A percentile compares a stretch with the other conserved stretches of the same genome.
These are phyloP conservation scores for Heterohyrax brucei DNA, from an alignment of 2,797 vertebrate genomes.

Conservation along the genomic window DNA sequence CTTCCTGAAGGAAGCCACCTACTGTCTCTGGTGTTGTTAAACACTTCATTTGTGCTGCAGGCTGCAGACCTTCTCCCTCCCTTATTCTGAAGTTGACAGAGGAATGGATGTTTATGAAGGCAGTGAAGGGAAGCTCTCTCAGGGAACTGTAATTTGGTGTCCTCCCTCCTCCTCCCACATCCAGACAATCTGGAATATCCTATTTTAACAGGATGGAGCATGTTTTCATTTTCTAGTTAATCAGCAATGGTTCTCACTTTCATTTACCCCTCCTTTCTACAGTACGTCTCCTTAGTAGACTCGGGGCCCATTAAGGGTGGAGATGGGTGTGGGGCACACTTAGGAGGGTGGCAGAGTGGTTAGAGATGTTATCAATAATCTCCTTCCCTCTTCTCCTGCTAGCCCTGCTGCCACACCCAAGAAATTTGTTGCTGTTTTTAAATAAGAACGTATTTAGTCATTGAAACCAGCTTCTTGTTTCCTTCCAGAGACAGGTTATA, in stretches of 20 bases:
- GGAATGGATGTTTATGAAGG: neutral
- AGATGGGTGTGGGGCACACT: constrained; percentile 29
- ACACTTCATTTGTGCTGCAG: neutral
- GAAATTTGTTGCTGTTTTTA: constrained; percentile 74
- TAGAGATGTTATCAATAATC: constrained; percentile 63
- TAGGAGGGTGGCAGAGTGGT: constrained; percentile 11
- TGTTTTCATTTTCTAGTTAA: constrained; percentile 43
- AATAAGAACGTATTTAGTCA: constrained; percentile 54
- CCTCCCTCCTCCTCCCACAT: neutral
- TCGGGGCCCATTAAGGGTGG: neutral
- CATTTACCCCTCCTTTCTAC: neutral
- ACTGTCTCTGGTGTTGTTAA: neutral
- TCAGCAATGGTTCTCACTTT: neutral
- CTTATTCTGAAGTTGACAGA: neutral
- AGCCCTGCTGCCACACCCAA: constrained; percentile 58
- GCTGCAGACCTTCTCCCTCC: neutral
- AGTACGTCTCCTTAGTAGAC: constrained; percentile 33
- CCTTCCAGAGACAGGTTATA: constrained; percentile 42
- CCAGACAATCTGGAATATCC: neutral
- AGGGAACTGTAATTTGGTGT: neutral
- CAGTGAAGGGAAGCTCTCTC: neutral
- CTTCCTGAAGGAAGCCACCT: neutral
- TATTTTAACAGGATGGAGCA: constrained; percentile 39
- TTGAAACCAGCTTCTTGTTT: neutral
- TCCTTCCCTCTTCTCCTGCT: constrained; percentile 3